Evolutionary conservation across 2,113 vertebrate species (phyloP).

Genomic region (Nothocercus nigrocapillus): DNA sequence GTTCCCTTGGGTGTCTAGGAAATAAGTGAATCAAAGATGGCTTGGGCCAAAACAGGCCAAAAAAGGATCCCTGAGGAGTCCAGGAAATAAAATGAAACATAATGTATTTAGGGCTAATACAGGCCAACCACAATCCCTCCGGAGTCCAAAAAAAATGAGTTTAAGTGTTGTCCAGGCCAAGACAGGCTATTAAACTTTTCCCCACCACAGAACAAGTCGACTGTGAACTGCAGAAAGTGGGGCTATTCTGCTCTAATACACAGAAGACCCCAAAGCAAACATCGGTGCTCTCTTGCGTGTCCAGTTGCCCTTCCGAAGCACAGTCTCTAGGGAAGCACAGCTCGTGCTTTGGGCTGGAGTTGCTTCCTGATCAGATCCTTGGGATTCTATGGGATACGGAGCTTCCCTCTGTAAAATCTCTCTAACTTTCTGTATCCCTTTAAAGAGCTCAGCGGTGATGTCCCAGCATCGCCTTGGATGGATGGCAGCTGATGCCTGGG

Average conservation of each 20-base stretch:
- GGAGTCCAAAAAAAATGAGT: slow-evolving; percentile 55
- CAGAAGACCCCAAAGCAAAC: not conserved
- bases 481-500: not conserved
- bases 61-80: slow-evolving; percentile 43
- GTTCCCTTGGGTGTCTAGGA: slow-evolving; percentile 57
- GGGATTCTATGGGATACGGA: not conserved
- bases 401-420: not conserved
- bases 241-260: not conserved
- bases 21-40: slow-evolving; percentile 69
- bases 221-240: not conserved
- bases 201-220: not conserved
- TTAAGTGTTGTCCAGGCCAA: slow-evolving; percentile 44
- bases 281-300: not conserved
- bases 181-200: slow-evolving; percentile 44
- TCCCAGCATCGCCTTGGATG: not conserved
- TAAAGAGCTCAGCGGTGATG: not conserved
- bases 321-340: not conserved
- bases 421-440: not conserved
- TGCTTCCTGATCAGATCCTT: not conserved
- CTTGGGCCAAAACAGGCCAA: slow-evolving; percentile 58
- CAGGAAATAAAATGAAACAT: slow-evolving; percentile 69
- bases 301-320: not conserved
- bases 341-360: not conserved
- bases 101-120: slow-evolving; percentile 61
- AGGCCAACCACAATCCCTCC: slow-evolving; percentile 70